These are phyloP conservation scores for Drosophila hamatofila DNA, from an alignment of 2,888 invertebrate species.

Conservation along the genomic window DNA sequence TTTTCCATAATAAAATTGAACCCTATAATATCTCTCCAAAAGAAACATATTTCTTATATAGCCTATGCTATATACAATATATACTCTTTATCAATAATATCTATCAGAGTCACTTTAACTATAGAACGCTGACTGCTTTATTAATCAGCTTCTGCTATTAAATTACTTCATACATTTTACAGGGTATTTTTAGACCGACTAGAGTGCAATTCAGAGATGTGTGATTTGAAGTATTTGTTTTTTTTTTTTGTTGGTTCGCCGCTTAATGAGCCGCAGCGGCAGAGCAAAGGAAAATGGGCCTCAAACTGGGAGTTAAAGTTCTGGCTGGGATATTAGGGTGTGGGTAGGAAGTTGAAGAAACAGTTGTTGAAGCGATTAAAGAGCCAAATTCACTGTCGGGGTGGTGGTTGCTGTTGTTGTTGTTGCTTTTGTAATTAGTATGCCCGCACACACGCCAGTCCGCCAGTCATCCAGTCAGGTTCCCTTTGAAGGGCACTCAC, in stretches of 20 bases:
- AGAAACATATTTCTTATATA: too few relatives aligned
- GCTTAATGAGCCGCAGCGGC: constrained; percentile 53
- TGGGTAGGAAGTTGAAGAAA: constrained; percentile 34
- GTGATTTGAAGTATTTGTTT: constrained; percentile 65
- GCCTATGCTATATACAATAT: neutral
- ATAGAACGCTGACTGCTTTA: too few relatives aligned
- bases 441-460: constrained; percentile 63
- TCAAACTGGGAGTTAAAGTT: constrained; percentile 32
- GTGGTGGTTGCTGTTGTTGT: constrained; percentile 30
- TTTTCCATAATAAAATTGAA: neutral
- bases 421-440: constrained; percentile 69
- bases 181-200: constrained; percentile 31
- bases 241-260: constrained; percentile 35
- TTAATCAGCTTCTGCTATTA: neutral
- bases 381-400: constrained; percentile 44
- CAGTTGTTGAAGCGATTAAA: constrained; percentile 64
- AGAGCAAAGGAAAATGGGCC: constrained; percentile 30
- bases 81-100: neutral
- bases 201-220: constrained; percentile 49
- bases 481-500: constrained; percentile 18
- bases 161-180: neutral
- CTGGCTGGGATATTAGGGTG: constrained; percentile 31
- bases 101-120: neutral
- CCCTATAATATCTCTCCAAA: too few relatives aligned
- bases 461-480: constrained; percentile 4